A percentile compares a stretch with the other conserved stretches of the same genome.
phyloP scores from a whole-genome alignment of 2,797 vertebrate genomes.

The Loriculus beryllinus region DNA sequence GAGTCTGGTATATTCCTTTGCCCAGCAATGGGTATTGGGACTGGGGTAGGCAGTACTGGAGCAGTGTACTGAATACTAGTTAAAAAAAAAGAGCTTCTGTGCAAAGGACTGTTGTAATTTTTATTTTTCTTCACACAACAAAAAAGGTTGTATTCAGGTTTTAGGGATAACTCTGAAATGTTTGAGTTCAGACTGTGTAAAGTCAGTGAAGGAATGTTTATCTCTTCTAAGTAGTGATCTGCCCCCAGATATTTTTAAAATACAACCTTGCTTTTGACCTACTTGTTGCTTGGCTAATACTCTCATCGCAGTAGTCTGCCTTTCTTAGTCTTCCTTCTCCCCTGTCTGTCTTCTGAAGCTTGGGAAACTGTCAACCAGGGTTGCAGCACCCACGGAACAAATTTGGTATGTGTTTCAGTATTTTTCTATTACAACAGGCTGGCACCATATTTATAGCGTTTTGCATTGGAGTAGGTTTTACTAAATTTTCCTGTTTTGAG shows the following conservation, averaged over 20 bases:
- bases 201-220: not conserved
- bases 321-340: not conserved
- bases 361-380: not conserved
- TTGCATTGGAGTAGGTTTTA: not conserved
- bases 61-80: not conserved
- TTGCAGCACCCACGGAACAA: not conserved
- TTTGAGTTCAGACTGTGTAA: not conserved
- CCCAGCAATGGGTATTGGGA: not conserved
- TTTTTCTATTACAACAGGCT: not conserved
- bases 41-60: not conserved
- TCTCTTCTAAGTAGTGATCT: not conserved
- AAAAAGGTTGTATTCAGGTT: not conserved
- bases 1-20: not conserved
- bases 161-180: not conserved
- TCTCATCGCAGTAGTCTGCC: not conserved
- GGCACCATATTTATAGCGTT: not conserved
- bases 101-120: not conserved
- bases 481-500: not conserved
- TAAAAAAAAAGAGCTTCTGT: not conserved
- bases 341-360: not conserved
- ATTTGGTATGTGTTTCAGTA: not conserved
- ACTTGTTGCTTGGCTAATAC: not conserved
- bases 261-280: not conserved
- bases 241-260: not conserved
- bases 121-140: not conserved